Base-by-base conservation (phyloP, 2,888 invertebrate species). In the Philhelius pedissequus region DNA sequence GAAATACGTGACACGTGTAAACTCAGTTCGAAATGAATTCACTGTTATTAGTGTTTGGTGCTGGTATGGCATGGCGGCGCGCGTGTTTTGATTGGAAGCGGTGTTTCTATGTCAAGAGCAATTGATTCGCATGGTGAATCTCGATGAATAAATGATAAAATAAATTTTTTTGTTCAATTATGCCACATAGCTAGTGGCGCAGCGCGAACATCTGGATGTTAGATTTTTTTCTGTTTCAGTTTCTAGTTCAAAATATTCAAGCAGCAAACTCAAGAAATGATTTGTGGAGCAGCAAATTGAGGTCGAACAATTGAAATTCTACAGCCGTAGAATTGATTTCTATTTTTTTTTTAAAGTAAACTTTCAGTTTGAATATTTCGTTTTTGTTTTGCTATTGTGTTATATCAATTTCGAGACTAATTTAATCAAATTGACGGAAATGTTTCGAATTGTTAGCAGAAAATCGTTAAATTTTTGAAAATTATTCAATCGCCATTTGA, bases 91-190 rank as follows among this genome's bases (percentile, higher is more conserved):
- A 13, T 25, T 48, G 22, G 25, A 22, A 56, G 32, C 25, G 5
- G 25, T 22, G n/a, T 78, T 83, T 83, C 56, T 74, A 43, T 83
- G 83, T 83, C 83, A 83, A 83, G 78, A 83, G 58, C 83, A 78
- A 74, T 83, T 78, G 74, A 83, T 78, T 78, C 78, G 83, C 78
- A 78, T 78, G 62, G 69, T 56, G 78, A 45, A 78, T 78, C 69
- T 40, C 62, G 69, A 74, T 64, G 78, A 83, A 70, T 64, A 74
- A n/a, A 74, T 74, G 83, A 74, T 78, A 45, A 27, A 56, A n/a
- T n/a, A n/a, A n/a, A n/a, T n/a, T n/a, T 48, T 64, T 62, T 4
- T 73, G 48, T 70, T 64, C 80, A 64, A 80, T 75, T 80, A 58
- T 58, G 56, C 50, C 56, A 15, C 30, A 20, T 38, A 25, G n/a